phyloP scores from a whole-genome alignment of 2,113 vertebrate genomes.

The Monarcha castaneiventris region DNA sequence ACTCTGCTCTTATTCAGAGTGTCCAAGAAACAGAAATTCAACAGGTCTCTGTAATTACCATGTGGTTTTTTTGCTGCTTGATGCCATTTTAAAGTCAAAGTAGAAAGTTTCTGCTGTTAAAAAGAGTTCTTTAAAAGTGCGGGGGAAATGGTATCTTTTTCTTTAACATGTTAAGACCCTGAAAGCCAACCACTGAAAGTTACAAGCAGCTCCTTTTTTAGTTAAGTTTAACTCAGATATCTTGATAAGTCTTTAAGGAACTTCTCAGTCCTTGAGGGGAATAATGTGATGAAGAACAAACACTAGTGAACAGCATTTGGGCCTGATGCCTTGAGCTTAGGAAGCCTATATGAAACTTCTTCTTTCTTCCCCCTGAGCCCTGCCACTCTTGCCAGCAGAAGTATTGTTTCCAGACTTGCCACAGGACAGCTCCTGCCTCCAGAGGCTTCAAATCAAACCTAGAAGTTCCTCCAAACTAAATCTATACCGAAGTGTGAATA shows the following conservation, averaged over 20 bases:
- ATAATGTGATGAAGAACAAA: background rate
- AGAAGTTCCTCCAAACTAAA: background rate
- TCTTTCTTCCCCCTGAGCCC: background rate
- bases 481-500: background rate
- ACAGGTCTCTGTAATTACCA: background rate
- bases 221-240: background rate
- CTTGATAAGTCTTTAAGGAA: background rate
- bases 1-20: background rate
- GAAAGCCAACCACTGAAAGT: background rate
- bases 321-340: background rate
- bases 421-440: background rate
- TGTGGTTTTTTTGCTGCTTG: background rate
- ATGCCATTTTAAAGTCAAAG: background rate
- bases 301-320: background rate
- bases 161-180: background rate
- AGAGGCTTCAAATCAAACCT: background rate
- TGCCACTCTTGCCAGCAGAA: background rate
- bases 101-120: background rate
- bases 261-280: background rate
- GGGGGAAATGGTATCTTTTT: background rate
- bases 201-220: background rate
- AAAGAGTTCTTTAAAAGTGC: background rate
- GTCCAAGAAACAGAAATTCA: background rate
- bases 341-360: background rate
- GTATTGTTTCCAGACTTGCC: background rate